Conservation (phyloP, 2,888 invertebrate species). For the Amphipyra tragopoginis region DNA sequence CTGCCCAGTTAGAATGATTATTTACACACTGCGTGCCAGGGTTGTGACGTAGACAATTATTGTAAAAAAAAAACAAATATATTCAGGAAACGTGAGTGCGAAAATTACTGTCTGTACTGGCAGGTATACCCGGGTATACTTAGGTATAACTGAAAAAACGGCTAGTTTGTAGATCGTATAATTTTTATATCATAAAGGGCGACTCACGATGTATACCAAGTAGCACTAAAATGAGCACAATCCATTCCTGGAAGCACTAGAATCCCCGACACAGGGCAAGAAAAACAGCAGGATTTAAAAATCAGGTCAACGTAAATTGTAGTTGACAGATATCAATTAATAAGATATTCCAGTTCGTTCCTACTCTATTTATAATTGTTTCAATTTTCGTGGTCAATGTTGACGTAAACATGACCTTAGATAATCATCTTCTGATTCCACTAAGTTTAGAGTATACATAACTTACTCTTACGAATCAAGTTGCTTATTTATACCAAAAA, state of each 20-base stretch:
- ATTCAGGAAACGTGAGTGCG: neutral
- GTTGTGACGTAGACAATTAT: slow-evolving; percentile 36
- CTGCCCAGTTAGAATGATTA: slow-evolving; percentile 72
- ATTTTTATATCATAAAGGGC: neutral
- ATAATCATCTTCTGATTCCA: too few species aligned
- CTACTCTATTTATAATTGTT: neutral
- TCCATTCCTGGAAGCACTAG: neutral
- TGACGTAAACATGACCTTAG: neutral
- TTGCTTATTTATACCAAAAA: too few species aligned
- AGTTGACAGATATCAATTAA: neutral
- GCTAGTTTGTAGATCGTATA: too few species aligned
- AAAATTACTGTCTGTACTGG: neutral
- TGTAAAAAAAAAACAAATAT: slow-evolving; percentile 9
- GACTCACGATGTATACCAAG: neutral
- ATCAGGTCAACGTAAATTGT: slow-evolving; percentile 24
- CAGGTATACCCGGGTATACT: neutral
- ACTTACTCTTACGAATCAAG: too few species aligned
- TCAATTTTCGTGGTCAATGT: slow-evolving; percentile 2
- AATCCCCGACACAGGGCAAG: neutral
- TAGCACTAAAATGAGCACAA: neutral
- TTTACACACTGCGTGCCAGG: slow-evolving; percentile 64
- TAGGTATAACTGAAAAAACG: too few species aligned
- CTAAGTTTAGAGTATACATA: too few species aligned
- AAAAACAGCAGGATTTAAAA: slow-evolving; percentile 13
- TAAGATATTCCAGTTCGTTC: neutral